Conservation (phyloP, 1,140 invertebrate species). For the Liolophura sinensis region DNA sequence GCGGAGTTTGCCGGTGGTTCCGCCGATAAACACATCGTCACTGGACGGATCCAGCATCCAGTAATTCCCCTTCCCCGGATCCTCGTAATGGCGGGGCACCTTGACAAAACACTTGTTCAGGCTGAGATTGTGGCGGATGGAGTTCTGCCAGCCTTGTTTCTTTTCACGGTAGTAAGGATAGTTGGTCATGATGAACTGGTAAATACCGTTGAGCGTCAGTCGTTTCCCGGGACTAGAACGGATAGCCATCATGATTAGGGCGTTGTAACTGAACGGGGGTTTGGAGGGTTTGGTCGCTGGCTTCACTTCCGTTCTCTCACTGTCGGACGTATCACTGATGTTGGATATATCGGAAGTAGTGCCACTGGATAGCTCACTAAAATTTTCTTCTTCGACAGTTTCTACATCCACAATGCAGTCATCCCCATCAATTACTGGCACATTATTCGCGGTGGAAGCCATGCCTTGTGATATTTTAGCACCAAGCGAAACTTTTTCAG, state of each 20-base stretch:
- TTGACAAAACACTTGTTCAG: constrained; percentile 99
- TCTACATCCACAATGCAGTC: too few relatives aligned
- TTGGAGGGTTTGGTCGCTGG: constrained; percentile 16
- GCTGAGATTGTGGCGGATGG: constrained; percentile 94
- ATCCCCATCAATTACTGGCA: too few relatives aligned
- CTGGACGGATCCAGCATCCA: constrained; percentile 73
- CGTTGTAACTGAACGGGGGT: constrained; percentile 97
- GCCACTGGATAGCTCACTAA: too few relatives aligned
- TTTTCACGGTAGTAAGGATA: constrained; percentile 98
- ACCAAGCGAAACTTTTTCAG: too few relatives aligned
- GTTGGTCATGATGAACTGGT: constrained; percentile 98
- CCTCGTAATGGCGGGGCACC: constrained; percentile 70
- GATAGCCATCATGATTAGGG: constrained; percentile 99
- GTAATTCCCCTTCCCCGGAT: constrained; percentile 81
- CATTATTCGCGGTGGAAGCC: too few relatives aligned
- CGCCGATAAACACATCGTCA: constrained; percentile 95
- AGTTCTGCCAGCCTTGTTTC: constrained; percentile 99
- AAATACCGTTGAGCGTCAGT: constrained; percentile 97
- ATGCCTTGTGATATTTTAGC: too few relatives aligned
- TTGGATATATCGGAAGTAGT: too few relatives aligned
- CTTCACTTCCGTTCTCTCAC: too few relatives aligned
- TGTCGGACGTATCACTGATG: too few relatives aligned
- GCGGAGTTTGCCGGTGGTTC: too few relatives aligned
- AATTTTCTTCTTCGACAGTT: too few relatives aligned
- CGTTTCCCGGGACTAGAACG: constrained; percentile 89